phyloP scores from a whole-genome alignment of 2,888 invertebrate genomes.

The Oligia strigilis region DNA sequence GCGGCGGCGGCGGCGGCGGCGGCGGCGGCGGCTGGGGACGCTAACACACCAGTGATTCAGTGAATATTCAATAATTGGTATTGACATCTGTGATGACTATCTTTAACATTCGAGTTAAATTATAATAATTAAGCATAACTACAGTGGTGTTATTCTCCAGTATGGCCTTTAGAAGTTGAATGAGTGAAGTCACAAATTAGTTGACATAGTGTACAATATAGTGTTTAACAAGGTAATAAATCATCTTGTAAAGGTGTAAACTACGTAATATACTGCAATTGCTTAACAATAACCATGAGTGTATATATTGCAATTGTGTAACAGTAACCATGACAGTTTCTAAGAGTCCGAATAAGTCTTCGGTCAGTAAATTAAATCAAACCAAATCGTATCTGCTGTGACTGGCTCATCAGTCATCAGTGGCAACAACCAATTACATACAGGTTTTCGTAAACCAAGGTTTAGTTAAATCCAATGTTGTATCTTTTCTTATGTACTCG shows the following conservation, averaged over 20 bases:
- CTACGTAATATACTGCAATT: neutral
- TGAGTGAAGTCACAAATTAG: constrained; percentile 7
- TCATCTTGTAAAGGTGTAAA: neutral
- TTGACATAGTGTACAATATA: constrained; percentile 10
- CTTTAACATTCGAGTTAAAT: constrained; percentile 17
- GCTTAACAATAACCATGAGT: neutral
- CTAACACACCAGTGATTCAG: constrained; percentile 17
- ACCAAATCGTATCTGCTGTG: neutral
- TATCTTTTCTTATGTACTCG: too few relatives aligned
- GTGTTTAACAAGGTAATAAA: neutral
- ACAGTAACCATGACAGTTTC: neutral
- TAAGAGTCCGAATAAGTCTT: neutral
- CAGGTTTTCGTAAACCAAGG: neutral
- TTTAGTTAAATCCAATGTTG: neutral
- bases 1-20: too few relatives aligned
- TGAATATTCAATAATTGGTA: constrained; percentile 10
- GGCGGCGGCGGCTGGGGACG: constrained; percentile 17
- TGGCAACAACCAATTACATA: neutral
- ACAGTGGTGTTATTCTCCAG: constrained; percentile 27
- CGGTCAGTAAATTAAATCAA: neutral
- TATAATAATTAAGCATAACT: constrained; percentile 6
- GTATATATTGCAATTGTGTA: neutral
- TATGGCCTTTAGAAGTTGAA: neutral
- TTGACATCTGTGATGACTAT: constrained; percentile 31
- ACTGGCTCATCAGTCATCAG: neutral